Evolutionary conservation across 2,797 vertebrate species (phyloP).

Genomic region (Emydoidea blandingii): DNA sequence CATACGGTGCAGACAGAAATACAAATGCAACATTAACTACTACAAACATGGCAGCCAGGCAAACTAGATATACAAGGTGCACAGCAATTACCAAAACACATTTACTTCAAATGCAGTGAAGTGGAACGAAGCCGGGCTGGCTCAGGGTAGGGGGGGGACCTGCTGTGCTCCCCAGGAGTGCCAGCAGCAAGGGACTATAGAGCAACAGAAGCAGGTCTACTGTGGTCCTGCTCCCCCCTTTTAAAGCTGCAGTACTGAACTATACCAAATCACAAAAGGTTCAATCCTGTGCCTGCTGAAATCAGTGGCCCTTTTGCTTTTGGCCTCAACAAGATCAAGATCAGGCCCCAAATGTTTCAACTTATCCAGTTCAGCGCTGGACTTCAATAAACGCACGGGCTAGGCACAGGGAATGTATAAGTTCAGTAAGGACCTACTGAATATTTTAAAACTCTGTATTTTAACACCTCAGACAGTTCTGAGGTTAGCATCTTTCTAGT

Average conservation of each 20-base stretch:
- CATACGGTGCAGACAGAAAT: neutral
- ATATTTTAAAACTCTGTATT: neutral
- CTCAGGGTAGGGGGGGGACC: neutral
- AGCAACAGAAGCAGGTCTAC: neutral
- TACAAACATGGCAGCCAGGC: neutral
- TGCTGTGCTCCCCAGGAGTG: neutral
- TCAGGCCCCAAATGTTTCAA: neutral
- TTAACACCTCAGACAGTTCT: neutral
- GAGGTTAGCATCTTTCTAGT: neutral
- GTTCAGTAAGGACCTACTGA: neutral
- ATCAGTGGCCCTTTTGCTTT: neutral
- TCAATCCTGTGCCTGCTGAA: neutral
- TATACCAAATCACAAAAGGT: neutral
- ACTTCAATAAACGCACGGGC: neutral
- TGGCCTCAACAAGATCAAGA: neutral
- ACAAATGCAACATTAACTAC: neutral
- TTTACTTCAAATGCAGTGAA: neutral
- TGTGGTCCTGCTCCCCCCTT: neutral
- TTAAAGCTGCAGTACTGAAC: neutral
- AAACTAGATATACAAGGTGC: neutral
- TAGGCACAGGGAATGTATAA: rapidly evolving
- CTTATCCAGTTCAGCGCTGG: neutral
- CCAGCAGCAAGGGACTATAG: neutral
- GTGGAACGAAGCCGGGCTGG: neutral
- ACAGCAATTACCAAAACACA: neutral